These are phyloP conservation scores for Aricia artaxerxes DNA, from an alignment of 2,888 invertebrate genomes.

Conservation along the genomic window DNA sequence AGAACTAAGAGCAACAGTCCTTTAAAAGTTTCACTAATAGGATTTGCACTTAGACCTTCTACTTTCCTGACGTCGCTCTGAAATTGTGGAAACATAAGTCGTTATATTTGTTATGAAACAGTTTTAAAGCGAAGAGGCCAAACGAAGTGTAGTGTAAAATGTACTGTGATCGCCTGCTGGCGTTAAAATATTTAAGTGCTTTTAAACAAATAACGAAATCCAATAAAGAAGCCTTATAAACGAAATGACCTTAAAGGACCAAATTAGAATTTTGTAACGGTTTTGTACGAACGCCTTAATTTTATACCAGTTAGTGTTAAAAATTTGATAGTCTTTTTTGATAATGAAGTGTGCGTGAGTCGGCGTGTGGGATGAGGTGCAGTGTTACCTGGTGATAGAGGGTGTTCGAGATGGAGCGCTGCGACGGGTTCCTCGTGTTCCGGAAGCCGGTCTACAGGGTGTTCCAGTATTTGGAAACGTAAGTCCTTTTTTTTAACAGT, in stretches of 20 bases:
- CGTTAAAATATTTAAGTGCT: constrained; percentile 62
- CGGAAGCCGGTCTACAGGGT: constrained; percentile 90
- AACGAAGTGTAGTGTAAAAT: constrained; percentile 41
- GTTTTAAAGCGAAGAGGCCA: constrained; percentile 38
- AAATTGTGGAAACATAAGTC: constrained; percentile 38
- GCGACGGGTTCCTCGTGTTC: constrained; percentile 89
- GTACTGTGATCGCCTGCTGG: constrained; percentile 71
- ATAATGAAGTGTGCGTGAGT: constrained; percentile 40
- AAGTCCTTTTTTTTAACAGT: constrained; percentile 65
- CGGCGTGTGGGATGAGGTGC: constrained; percentile 30
- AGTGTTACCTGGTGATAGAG: constrained; percentile 39
- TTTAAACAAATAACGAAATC: constrained; percentile 59
- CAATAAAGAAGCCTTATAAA: constrained; percentile 66
- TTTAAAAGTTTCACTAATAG: constrained; percentile 29
- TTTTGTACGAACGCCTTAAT: constrained; percentile 69
- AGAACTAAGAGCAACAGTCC: constrained; percentile 27
- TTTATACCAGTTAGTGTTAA: constrained; percentile 57
- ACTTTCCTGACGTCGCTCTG: constrained; percentile 14
- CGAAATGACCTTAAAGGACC: constrained; percentile 73
- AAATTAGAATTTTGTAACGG: constrained; percentile 58
- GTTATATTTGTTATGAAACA: constrained; percentile 40
- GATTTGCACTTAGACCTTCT: constrained; percentile 28
- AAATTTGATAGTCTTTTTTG: constrained; percentile 46
- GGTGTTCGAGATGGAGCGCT: constrained; percentile 84
- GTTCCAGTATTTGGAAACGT: constrained; percentile 92